Evolutionary conservation across 92 coral and sea anemone genomes (phyloP).

Genomic region (Epizoanthus fatuus): DNA sequence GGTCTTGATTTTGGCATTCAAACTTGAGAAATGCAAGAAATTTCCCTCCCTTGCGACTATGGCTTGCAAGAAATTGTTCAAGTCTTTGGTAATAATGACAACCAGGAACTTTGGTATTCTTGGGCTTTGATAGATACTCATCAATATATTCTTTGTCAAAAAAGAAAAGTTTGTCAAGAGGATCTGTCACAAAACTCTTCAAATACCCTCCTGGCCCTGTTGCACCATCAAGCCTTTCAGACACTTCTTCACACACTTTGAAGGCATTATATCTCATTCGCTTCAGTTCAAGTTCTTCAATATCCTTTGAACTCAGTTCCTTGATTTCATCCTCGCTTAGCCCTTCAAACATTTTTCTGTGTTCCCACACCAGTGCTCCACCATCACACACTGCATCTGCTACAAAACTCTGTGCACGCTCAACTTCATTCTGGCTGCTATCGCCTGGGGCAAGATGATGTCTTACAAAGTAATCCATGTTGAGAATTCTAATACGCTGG

Average conservation of each 20-base stretch:
- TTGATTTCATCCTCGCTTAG: background rate
- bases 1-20: slow-evolving; percentile 10
- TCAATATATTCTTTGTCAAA: slow-evolving; percentile 13
- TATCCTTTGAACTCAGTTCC: background rate
- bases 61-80: background rate
- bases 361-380: background rate
- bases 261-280: slow-evolving; percentile 2
- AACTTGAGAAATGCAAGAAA: slow-evolving; percentile 2
- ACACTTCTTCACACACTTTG: slow-evolving; percentile 21
- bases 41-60: slow-evolving; percentile 8
- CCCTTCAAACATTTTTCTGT: slow-evolving; percentile 4
- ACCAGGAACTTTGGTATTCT: slow-evolving; percentile 1
- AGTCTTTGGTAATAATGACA: background rate
- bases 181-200: slow-evolving; percentile 5
- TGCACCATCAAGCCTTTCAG: slow-evolving; percentile 6
- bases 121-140: slow-evolving; percentile 2
- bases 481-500: background rate
- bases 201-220: slow-evolving; percentile 12
- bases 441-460: slow-evolving; percentile 26
- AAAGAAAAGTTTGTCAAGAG: slow-evolving; percentile 7
- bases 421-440: slow-evolving; percentile 33
- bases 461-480: background rate
- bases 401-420: slow-evolving; percentile 6
- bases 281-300: slow-evolving; percentile 20
- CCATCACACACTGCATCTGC: slow-evolving; percentile 22